A percentile compares a stretch with the other conserved stretches of the same genome.
These are phyloP conservation scores for Dasypogon diadema DNA, from an alignment of 2,888 invertebrate species.

Conservation along the genomic window DNA sequence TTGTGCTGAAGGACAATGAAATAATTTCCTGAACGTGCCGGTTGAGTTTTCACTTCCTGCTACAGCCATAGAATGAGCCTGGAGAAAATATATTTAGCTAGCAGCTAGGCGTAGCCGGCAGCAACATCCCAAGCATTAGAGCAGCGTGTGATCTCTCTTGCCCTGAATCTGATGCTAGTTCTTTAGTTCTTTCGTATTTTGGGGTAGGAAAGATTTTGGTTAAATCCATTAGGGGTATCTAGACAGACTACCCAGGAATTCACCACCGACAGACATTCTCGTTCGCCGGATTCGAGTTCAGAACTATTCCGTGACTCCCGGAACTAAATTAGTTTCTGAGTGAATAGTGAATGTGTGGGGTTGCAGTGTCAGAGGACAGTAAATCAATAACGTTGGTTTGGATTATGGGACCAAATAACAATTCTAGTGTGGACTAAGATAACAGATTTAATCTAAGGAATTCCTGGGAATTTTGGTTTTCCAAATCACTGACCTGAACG, in stretches of 20 bases:
- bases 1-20: slow-evolving; percentile 49
- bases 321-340: slow-evolving; percentile 46
- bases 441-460: background rate
- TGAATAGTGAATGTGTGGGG: background rate
- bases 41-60: slow-evolving; percentile 43
- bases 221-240: slow-evolving; percentile 22
- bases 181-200: background rate
- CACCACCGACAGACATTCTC: slow-evolving; percentile 11
- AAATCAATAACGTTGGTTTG: background rate
- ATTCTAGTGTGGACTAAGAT: background rate
- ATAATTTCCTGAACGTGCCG: slow-evolving; percentile 50
- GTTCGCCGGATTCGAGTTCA: slow-evolving; percentile 30
- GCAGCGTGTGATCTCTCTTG: background rate
- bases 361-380: background rate
- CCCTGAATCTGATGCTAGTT: slow-evolving; percentile 1
- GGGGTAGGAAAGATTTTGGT: slow-evolving; percentile 13
- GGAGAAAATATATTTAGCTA: slow-evolving; percentile 27
- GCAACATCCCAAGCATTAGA: background rate
- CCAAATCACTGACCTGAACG: slow-evolving; percentile 25
- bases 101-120: slow-evolving; percentile 14
- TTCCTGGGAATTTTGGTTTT: background rate
- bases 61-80: slow-evolving; percentile 14
- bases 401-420: background rate
- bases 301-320: slow-evolving; percentile 37
- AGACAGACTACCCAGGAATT: slow-evolving; percentile 7